Evolutionary conservation across 2,113 vertebrate genomes (phyloP).

Genomic region (Plecotus auritus): DNA sequence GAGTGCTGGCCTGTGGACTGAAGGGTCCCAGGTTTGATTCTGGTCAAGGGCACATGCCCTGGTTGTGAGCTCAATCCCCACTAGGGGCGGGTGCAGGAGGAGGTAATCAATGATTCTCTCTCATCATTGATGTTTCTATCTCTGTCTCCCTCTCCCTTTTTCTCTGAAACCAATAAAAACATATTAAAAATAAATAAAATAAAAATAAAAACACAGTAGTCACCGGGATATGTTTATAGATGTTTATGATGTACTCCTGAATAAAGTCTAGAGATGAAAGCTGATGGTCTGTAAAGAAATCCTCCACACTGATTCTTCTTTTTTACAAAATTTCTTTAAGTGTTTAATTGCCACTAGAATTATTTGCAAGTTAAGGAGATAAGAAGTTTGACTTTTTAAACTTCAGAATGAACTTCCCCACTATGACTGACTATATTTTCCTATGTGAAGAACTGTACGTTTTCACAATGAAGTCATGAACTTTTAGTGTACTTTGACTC

Average conservation of each 20-base stretch:
- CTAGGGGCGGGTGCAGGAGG: too few species aligned
- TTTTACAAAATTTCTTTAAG: background rate
- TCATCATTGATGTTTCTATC: too few species aligned
- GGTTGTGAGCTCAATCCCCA: too few species aligned
- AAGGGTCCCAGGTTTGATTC: too few species aligned
- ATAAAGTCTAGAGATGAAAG: background rate
- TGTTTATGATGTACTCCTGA: background rate
- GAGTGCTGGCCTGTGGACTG: too few species aligned
- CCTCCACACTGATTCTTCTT: background rate
- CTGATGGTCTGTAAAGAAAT: background rate
- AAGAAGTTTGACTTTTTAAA: constrained; percentile 54
- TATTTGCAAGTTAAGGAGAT: constrained; percentile 46
- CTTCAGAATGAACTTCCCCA: constrained; percentile 40
- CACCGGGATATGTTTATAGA: background rate
- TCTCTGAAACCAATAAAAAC: too few species aligned
- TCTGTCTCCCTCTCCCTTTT: too few species aligned
- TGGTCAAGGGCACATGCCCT: too few species aligned
- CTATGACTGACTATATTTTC: background rate
- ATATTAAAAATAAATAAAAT: background rate
- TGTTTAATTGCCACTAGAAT: constrained; percentile 15
- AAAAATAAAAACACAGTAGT: constrained; percentile 14
- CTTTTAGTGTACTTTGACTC: constrained; percentile 22
- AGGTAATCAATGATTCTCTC: too few species aligned
- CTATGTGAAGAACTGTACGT: background rate
- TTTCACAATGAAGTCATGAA: constrained; percentile 55